Conservation (phyloP, 2,797 vertebrate species). For the Pyrocephalus nanus region DNA sequence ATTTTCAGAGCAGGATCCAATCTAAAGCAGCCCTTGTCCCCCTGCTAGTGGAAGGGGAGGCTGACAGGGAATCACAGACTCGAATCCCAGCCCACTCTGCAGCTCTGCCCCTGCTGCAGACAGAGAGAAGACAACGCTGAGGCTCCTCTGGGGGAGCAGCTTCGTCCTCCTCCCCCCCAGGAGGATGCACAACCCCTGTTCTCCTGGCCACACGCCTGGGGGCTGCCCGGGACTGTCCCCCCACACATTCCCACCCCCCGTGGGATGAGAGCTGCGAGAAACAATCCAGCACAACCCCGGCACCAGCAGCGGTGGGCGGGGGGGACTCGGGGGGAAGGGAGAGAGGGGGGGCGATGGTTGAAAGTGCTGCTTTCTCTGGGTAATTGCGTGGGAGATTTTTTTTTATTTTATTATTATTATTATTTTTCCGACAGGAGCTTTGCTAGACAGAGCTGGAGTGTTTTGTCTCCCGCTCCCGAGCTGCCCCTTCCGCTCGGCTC, state of each 20-base stretch:
- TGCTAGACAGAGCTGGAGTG: not conserved
- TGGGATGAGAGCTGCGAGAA: rapidly evolving
- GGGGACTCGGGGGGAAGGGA: not conserved
- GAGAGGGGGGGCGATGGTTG: rapidly evolving
- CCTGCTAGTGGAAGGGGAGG: rapidly evolving
- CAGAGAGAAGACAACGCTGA: not conserved
- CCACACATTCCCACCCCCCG: not conserved
- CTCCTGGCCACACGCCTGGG: not conserved
- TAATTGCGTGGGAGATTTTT: not conserved
- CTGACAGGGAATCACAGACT: too few relatives aligned
- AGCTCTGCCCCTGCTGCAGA: not conserved
- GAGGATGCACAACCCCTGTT: not conserved
- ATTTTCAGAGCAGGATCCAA: not conserved
- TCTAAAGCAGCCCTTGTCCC: not conserved
- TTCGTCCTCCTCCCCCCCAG: not conserved
- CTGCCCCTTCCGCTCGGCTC: not conserved
- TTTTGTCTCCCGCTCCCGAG: not conserved
- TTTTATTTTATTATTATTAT: too few relatives aligned
- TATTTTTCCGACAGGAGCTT: not conserved
- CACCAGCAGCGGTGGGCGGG: not conserved
- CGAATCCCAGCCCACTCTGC: not conserved
- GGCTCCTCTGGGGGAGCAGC: rapidly evolving
- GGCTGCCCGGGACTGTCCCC: not conserved
- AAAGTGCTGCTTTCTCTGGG: not conserved
- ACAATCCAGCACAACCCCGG: not conserved